These are phyloP conservation scores for Sitta carolinensis DNA, from an alignment of 2,797 vertebrate species.

Conservation along the genomic window DNA sequence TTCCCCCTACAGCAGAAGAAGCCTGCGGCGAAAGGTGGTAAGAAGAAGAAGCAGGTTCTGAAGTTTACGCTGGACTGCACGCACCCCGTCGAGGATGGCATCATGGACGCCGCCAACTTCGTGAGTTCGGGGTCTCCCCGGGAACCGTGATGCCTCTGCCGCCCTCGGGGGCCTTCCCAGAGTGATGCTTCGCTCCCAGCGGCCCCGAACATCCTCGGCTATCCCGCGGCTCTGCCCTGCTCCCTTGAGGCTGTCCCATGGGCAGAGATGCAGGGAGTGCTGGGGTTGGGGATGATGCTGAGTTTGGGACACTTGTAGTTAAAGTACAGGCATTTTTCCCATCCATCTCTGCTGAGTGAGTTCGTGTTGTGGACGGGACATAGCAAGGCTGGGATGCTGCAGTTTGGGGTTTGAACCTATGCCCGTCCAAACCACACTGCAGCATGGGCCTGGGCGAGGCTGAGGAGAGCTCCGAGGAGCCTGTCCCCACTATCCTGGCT, in stretches of 20 bases:
- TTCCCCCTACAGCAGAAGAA: conserved; percentile 80
- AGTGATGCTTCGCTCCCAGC: neutral
- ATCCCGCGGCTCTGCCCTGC: neutral
- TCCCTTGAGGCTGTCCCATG: neutral
- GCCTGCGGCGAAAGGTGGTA: conserved; percentile 85
- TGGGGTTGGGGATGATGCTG: neutral
- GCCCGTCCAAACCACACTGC: fast-evolving
- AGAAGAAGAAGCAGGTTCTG: conserved; percentile 95
- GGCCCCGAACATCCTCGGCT: too few species aligned
- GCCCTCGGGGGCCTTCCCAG: neutral
- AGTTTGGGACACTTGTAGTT: neutral
- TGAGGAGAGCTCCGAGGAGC: neutral
- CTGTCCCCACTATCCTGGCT: fast-evolving
- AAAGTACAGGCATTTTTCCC: neutral
- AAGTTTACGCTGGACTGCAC: conserved; percentile 98
- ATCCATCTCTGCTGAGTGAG: neutral
- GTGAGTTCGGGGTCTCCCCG: conserved; percentile 76
- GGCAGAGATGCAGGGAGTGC: neutral
- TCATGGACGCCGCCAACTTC: conserved; percentile 98
- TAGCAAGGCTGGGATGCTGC: fast-evolving
- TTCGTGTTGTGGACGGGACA: neutral
- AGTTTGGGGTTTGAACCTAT: neutral
- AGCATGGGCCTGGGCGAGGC: fast-evolving
- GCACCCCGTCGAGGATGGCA: conserved; percentile 97
- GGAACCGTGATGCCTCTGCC: neutral